These are phyloP conservation scores for Lampris megalopsis DNA, from an alignment of 2,113 vertebrate species.

Conservation along the genomic window DNA sequence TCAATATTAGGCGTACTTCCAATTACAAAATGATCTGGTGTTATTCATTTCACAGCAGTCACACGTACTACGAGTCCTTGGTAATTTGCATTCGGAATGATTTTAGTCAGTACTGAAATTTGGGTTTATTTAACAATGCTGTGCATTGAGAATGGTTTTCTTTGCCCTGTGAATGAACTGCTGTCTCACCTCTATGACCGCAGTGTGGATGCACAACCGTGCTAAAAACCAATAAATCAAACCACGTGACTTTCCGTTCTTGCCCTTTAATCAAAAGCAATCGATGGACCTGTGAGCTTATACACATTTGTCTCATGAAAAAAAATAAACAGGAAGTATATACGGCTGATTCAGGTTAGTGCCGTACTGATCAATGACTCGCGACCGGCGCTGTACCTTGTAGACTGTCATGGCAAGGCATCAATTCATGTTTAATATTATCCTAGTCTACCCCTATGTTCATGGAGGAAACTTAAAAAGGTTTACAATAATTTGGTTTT, in stretches of 20 bases:
- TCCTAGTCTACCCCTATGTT: too few relatives aligned
- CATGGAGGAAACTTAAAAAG: too few relatives aligned
- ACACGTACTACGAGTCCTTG: too few relatives aligned
- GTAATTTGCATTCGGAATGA: neutral
- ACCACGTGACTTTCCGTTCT: slow-evolving; percentile 17
- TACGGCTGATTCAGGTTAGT: too few relatives aligned
- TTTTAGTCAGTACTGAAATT: neutral
- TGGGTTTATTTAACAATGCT: neutral
- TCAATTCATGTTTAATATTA: too few relatives aligned
- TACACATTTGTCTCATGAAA: neutral
- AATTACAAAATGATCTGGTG: too few relatives aligned
- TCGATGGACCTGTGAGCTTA: slow-evolving; percentile 7
- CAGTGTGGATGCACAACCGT: slow-evolving; percentile 2
- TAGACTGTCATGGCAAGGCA: too few relatives aligned
- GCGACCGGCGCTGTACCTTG: too few relatives aligned
- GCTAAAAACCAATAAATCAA: slow-evolving; percentile 12
- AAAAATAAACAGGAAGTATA: neutral
- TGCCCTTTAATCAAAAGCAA: slow-evolving; percentile 3
- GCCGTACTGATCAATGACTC: too few relatives aligned
- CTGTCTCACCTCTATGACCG: neutral
- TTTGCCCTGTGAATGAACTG: neutral
- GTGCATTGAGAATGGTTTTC: neutral
- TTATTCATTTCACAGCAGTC: neutral
- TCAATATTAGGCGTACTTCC: too few relatives aligned
- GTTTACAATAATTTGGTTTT: too few relatives aligned